Conservation (phyloP, 2,888 invertebrate species). For the Ectemnius lituratus region DNA sequence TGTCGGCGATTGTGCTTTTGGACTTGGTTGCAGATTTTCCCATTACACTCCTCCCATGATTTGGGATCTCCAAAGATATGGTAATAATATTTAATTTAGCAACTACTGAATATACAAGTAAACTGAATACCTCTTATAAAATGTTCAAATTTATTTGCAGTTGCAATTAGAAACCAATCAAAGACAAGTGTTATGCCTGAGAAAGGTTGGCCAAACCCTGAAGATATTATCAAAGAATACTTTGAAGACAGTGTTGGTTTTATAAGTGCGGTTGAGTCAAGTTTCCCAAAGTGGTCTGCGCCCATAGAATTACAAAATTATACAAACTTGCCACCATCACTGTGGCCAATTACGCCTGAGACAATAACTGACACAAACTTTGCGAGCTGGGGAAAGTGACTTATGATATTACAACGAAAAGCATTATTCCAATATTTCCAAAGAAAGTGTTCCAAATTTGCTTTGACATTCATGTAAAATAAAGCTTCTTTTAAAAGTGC, state of each 20-base stretch:
- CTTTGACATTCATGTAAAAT: background rate
- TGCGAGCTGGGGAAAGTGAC: constrained; percentile 79
- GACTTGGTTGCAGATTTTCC: constrained; percentile 83
- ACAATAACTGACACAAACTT: constrained; percentile 77
- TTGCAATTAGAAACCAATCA: constrained; percentile 69
- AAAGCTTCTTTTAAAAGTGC: background rate
- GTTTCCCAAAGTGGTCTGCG: constrained; percentile 81
- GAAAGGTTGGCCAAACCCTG: constrained; percentile 66
- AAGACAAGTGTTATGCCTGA: constrained; percentile 50
- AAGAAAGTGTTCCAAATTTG: too few relatives aligned
- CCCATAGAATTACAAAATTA: constrained; percentile 79
- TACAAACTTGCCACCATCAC: constrained; percentile 81
- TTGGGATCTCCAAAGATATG: constrained; percentile 79
- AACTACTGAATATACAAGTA: too few relatives aligned
- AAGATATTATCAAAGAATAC: constrained; percentile 65
- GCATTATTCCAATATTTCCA: background rate
- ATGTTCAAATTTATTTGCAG: constrained; percentile 63
- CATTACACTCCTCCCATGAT: constrained; percentile 84
- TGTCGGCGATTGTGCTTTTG: constrained; percentile 83
- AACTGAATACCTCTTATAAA: too few relatives aligned
- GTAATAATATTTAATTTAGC: constrained; percentile 67
- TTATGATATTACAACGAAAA: background rate
- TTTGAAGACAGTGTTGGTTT: constrained; percentile 69
- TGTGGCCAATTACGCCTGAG: constrained; percentile 80
- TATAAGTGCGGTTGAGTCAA: constrained; percentile 76